Conservation (phyloP, 1,140 invertebrate species). For the Scylla paramamosain region DNA sequence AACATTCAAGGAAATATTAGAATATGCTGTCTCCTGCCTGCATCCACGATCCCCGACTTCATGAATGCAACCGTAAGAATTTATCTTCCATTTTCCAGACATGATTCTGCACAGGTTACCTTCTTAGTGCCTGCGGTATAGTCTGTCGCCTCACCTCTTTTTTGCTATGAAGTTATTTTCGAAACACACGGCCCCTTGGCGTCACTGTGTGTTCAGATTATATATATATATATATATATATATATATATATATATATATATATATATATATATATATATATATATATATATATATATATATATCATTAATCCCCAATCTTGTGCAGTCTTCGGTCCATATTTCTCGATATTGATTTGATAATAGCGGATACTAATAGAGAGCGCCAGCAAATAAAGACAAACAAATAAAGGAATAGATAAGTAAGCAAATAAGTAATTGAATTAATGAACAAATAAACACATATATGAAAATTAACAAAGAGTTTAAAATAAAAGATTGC, state of each 20-base stretch:
- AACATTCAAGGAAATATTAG: too few species aligned
- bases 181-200: not conserved
- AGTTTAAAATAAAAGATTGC: not conserved
- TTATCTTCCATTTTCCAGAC: too few species aligned
- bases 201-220: not conserved
- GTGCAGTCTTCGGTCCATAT: not conserved
- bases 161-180: too few species aligned
- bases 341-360: not conserved
- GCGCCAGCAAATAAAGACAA: not conserved
- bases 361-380: too few species aligned
- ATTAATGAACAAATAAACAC: conserved; percentile 38
- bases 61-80: too few species aligned
- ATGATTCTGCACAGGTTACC: too few species aligned
- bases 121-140: too few species aligned
- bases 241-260: conserved; percentile 24
- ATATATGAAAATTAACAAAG: not conserved
- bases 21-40: too few species aligned
- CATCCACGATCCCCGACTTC: too few species aligned
- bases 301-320: not conserved
- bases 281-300: conserved; percentile 36
- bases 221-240: not conserved
- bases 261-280: conserved; percentile 26
- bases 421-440: conserved; percentile 42
- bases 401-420: conserved; percentile 46
- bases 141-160: too few species aligned